Evolutionary conservation across 2,888 invertebrate species (phyloP).

Genomic region (Lasioglossum villosulum): DNA sequence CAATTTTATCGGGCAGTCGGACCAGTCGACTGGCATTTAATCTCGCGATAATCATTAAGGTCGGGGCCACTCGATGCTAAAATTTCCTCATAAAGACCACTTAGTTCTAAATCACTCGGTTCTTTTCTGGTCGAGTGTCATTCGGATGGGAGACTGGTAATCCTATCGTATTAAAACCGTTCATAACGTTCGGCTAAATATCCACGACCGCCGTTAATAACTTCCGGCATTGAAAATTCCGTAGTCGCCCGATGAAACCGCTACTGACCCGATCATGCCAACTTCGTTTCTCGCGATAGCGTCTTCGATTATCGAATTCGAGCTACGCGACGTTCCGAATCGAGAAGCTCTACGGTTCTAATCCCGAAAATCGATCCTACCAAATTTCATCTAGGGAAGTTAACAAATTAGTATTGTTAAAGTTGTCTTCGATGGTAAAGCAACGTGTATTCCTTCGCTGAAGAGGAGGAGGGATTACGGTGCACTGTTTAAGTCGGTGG

Average conservation of each 20-base stretch:
- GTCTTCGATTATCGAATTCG: background rate
- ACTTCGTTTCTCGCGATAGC: background rate
- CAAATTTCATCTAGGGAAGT: background rate
- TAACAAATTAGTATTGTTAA: background rate
- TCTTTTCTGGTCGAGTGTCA: conserved; percentile 45
- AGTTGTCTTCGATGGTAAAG: conserved; percentile 38
- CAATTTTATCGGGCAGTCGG: conserved; percentile 42
- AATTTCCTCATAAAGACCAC: conserved; percentile 54
- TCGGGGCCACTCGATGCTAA: conserved; percentile 48
- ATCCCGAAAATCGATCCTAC: background rate
- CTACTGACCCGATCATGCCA: background rate
- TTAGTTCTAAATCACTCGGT: conserved; percentile 48
- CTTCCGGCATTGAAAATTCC: conserved; percentile 36
- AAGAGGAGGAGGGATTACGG: conserved; percentile 21
- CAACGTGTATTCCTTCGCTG: conserved; percentile 35
- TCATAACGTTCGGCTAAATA: conserved; percentile 53
- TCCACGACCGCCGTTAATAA: conserved; percentile 32
- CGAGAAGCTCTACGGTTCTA: background rate
- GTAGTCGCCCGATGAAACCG: conserved; percentile 10
- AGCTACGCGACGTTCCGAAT: background rate
- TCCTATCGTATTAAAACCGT: conserved; percentile 52
- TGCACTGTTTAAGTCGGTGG: conserved; percentile 18
- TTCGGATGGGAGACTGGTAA: conserved; percentile 15
- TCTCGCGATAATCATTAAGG: conserved; percentile 50
- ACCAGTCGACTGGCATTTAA: conserved; percentile 45